A percentile compares a stretch with the other conserved stretches of the same genome.
Evolutionary conservation across 2,797 vertebrate genomes (phyloP).

Genomic region (Rallus crepitans): DNA sequence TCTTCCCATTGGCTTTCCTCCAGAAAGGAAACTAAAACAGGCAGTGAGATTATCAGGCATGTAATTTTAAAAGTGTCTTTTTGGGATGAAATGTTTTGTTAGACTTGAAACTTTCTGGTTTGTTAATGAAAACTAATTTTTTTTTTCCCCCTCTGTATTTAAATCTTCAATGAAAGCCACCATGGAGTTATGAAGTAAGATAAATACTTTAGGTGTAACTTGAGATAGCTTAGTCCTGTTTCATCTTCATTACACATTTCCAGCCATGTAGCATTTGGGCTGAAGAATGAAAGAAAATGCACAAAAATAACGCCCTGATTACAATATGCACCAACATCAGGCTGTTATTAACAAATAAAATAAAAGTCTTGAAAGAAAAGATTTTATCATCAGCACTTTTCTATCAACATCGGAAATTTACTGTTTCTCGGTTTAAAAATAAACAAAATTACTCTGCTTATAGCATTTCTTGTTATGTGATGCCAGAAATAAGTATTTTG

Average conservation of each 20-base stretch:
- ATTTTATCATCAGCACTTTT: background rate
- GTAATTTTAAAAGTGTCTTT: background rate
- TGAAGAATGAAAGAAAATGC: conserved; percentile 4
- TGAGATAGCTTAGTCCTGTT: background rate
- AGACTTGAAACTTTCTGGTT: background rate
- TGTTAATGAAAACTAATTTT: background rate
- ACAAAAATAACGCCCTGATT: background rate
- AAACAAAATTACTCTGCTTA: background rate
- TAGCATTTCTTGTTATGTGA: background rate
- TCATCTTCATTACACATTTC: background rate
- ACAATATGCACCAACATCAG: background rate
- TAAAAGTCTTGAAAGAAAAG: background rate
- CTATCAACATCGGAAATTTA: background rate
- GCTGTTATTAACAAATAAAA: background rate
- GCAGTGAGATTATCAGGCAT: background rate
- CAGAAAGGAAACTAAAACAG: conserved; percentile 26
- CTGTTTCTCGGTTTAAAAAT: conserved; percentile 5
- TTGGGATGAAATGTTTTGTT: background rate
- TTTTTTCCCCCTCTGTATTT: background rate
- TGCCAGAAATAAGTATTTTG: conserved; percentile 1
- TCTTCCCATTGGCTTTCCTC: background rate
- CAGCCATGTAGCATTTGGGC: background rate
- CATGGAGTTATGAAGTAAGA: background rate
- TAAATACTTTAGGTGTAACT: background rate
- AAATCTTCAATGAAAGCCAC: background rate